phyloP scores from a whole-genome alignment of 1,140 invertebrate genomes.

The Teleogryllus occipitalis region DNA sequence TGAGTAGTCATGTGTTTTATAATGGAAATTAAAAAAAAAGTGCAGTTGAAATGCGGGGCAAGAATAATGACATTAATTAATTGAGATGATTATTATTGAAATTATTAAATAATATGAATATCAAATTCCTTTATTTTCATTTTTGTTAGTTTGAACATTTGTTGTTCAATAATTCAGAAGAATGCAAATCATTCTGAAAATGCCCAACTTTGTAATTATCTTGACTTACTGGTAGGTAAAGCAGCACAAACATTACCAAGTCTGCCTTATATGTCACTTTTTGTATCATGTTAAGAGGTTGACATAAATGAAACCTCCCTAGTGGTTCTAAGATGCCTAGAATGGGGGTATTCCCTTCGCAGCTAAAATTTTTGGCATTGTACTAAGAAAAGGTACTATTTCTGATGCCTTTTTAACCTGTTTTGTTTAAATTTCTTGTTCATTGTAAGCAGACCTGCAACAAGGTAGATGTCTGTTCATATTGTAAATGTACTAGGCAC shows the following conservation, averaged over 20 bases:
- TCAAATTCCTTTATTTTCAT: not conserved
- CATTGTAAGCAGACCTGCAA: not conserved
- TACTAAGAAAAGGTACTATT: not conserved
- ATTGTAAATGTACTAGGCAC: too few species aligned
- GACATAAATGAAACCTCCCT: not conserved
- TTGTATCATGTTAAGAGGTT: not conserved
- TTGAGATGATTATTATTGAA: too few species aligned
- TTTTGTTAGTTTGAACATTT: not conserved
- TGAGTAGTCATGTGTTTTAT: not conserved
- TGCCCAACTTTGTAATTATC: too few species aligned
- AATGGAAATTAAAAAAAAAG: too few species aligned
- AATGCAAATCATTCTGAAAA: not conserved
- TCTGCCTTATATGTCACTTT: not conserved
- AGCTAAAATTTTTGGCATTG: not conserved
- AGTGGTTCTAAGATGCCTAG: conserved; percentile 1
- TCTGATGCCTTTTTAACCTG: not conserved
- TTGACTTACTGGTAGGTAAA: not conserved
- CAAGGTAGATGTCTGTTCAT: not conserved
- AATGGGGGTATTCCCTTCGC: not conserved
- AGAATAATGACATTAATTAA: too few species aligned
- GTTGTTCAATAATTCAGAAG: not conserved
- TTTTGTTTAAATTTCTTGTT: not conserved
- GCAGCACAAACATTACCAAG: not conserved
- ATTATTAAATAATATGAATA: too few species aligned
- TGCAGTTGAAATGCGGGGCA: too few species aligned